Evolutionary conservation across 2,888 invertebrate genomes (phyloP).

Genomic region (Odontocerum albicorne): DNA sequence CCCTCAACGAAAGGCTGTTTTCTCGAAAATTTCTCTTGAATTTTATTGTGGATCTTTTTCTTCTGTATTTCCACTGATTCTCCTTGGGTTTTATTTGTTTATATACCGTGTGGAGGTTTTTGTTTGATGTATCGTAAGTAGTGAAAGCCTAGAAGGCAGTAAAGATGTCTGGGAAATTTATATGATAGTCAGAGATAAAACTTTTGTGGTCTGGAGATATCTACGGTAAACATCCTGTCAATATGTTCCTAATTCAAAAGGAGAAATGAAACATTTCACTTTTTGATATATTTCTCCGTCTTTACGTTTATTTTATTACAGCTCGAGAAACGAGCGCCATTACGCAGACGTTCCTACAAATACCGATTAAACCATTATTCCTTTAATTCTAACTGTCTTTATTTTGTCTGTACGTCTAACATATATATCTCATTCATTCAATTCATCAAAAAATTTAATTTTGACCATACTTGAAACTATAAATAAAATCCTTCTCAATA

Average conservation of each 20-base stretch:
- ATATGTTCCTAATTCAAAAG: slow-evolving; percentile 1
- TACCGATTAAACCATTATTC: too few species aligned
- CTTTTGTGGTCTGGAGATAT: slow-evolving; percentile 9
- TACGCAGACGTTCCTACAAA: too few species aligned
- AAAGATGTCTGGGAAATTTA: slow-evolving; percentile 27
- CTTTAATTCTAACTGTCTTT: too few species aligned
- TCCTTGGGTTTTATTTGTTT: slow-evolving; percentile 26
- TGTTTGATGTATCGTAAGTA: slow-evolving; percentile 30
- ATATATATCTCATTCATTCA: too few species aligned
- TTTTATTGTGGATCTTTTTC: slow-evolving; percentile 1
- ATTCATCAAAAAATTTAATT: too few species aligned
- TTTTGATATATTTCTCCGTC: background rate
- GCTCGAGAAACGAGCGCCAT: too few species aligned
- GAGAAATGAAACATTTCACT: background rate
- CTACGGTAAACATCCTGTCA: slow-evolving; percentile 11
- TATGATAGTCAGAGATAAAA: slow-evolving; percentile 13
- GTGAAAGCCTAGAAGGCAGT: slow-evolving; percentile 27
- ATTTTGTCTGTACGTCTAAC: too few species aligned
- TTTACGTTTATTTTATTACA: too few species aligned
- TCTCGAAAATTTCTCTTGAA: background rate
- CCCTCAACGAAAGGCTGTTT: background rate
- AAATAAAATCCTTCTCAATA: too few species aligned
- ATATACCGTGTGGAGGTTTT: slow-evolving; percentile 20
- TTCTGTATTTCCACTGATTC: slow-evolving; percentile 22
- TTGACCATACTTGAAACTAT: too few species aligned